Evolutionary conservation across 2,888 invertebrate genomes (phyloP), one percentile per base, ranked within the genome.

Genomic region (Nasonovia ribisnigri): DNA sequence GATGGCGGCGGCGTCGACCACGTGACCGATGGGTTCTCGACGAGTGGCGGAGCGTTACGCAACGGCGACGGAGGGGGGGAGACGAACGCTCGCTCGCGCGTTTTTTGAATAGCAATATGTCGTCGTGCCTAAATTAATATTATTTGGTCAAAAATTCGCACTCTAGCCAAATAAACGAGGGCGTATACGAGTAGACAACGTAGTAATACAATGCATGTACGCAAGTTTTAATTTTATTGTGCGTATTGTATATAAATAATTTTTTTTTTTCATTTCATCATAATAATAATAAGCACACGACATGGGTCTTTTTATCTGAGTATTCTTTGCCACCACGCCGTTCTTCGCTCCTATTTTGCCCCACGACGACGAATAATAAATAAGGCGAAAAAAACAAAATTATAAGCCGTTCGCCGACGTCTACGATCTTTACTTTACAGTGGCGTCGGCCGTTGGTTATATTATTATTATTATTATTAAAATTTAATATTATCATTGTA

Each of bases 21-120:
- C 92, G 92, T 88, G 92, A 92, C 92, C 88, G 92, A 57, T 36
- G 8, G 26, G 84, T 90, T 46, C 90, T 24, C 90, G n/a, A 90
- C 60, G 90, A 90, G 43, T 46, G 57, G 48, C 84, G n/a, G 24
- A 67, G 67, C 90, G 90, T 90, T 90, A 46, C 90, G 90, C 90
- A 77, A 90, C 48, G 10, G 89, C 6, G 5, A 36, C 36, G 51
- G 24, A 10, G 51, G 43, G 51, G 48, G n/a, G 8, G 51, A 51
- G 51, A 4, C 88, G 42, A 36, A 36, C 36, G n/a, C n/a, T 48
- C n/a, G 51, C 87, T n/a, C 60, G 60, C 11, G 67, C 90, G 90
- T 48, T 67, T 46, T 46, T 46, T 48, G n/a, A 42, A 51, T 51
- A 43, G n/a, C 89, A 16, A 8, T 20, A 20, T 36, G 13, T 36